Evolutionary conservation across 2,113 vertebrate species (phyloP).

Genomic region (Corythoichthys haematopterus): DNA sequence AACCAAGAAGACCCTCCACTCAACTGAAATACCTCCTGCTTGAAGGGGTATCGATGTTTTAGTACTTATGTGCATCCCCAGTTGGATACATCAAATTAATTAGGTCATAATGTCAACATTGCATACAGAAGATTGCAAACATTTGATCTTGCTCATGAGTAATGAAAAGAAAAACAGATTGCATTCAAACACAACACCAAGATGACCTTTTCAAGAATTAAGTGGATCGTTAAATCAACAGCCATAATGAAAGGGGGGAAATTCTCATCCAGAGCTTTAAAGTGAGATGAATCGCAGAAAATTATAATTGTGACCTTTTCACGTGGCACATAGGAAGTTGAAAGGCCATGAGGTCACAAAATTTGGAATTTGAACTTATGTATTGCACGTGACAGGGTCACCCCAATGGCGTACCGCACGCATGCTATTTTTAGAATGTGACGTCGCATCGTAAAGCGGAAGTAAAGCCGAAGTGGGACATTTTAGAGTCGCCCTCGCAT

Average conservation of each 20-base stretch:
- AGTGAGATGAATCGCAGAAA: too few species aligned
- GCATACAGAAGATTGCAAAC: not conserved
- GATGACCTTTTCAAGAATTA: not conserved
- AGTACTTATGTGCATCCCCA: not conserved
- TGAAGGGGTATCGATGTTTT: not conserved
- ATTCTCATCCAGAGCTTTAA: not conserved
- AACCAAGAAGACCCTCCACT: too few species aligned
- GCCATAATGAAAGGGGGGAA: not conserved
- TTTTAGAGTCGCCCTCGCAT: too few species aligned
- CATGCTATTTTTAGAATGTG: too few species aligned
- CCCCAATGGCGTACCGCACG: too few species aligned
- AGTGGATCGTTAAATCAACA: not conserved
- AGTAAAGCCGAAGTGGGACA: too few species aligned
- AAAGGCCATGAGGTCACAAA: not conserved
- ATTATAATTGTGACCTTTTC: too few species aligned
- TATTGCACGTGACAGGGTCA: not conserved
- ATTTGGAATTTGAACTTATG: not conserved
- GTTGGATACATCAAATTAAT: not conserved
- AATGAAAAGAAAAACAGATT: not conserved
- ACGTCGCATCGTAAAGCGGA: too few species aligned
- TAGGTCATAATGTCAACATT: constrained; percentile 1
- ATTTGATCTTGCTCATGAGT: constrained; percentile 1
- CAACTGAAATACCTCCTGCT: too few species aligned
- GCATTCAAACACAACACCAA: not conserved
- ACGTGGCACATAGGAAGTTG: too few species aligned